Evolutionary conservation across 2,888 invertebrate species (phyloP), one percentile per base, ranked within the genome.

Genomic region (Micoletzkya japonica): DNA sequence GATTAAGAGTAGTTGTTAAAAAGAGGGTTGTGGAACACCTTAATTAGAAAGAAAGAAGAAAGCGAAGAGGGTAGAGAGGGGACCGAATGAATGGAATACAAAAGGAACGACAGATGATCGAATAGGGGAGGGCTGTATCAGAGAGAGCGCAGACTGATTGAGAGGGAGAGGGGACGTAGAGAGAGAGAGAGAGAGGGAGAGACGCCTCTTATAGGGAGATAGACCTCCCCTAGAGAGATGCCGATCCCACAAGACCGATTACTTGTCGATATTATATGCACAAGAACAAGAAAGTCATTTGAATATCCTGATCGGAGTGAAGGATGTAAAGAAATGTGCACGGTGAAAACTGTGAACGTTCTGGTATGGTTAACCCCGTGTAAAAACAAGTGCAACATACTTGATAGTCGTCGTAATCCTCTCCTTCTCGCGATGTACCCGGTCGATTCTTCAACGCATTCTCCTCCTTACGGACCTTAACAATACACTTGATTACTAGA

Each of bases 361-460:
- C n/a, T n/a, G n/a, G n/a, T n/a, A n/a, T n/a, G n/a, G n/a, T n/a
- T n/a, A n/a, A n/a, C n/a, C n/a, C n/a, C n/a, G n/a, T n/a, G n/a
- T n/a, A n/a, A n/a, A n/a, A n/a, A n/a, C n/a, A n/a, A n/a, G n/a
- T n/a, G n/a, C 26, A 67, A 64, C 73, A 58, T 39, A 80, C 79
- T 70, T 82, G 81, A 78, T 82, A 81, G 37, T 82, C 81, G 73
- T 81, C 81, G 77, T 81, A 80, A 39, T 79, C 79, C 36, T 77
- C 77, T 67, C 77, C 73, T 73, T 56, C 66, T 28, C 72, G 66
- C 28, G 71, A 72, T 59, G 72, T 73, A 56, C 49, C 56, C 50
- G 74, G 73, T 28, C 74, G 70, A 39, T 60, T 66, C 56, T 76
- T 77, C 73, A 77, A n/a, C n/a, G n/a, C n/a, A n/a, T n/a, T n/a